Conservation (phyloP, 2,797 vertebrate genomes). For the Anolis apletophallus region DNA sequence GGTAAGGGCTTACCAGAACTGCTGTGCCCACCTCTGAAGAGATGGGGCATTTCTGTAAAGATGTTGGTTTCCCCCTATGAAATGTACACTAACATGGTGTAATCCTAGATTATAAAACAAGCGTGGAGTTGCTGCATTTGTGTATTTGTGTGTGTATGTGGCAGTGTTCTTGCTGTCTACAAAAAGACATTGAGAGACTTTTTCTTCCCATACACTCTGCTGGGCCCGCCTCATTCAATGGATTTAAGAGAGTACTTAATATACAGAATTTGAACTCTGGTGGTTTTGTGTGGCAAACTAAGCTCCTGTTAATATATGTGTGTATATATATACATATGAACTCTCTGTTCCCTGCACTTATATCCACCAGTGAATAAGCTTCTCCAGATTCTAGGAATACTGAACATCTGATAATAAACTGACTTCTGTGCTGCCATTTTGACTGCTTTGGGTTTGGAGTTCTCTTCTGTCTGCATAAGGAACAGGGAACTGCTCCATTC, state of each 20-base stretch:
- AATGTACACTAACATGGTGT: slow-evolving; percentile 51
- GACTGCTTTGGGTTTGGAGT: slow-evolving; percentile 65
- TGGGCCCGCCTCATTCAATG: slow-evolving; percentile 67
- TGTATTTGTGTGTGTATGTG: slow-evolving; percentile 61
- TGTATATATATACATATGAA: slow-evolving; percentile 45
- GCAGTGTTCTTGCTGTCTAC: slow-evolving; percentile 71
- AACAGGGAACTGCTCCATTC: slow-evolving; percentile 55
- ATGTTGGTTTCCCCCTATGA: slow-evolving; percentile 67
- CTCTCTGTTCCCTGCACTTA: slow-evolving; percentile 74
- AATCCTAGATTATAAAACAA: slow-evolving; percentile 62
- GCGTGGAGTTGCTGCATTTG: slow-evolving; percentile 71
- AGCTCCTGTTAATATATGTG: slow-evolving; percentile 55
- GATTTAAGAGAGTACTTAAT: slow-evolving; percentile 61
- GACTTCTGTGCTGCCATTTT: slow-evolving; percentile 69
- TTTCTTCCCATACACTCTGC: slow-evolving; percentile 66
- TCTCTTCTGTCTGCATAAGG: slow-evolving; percentile 49
- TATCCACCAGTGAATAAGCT: slow-evolving; percentile 75
- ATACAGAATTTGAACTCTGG: slow-evolving; percentile 14
- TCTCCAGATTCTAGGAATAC: slow-evolving; percentile 73
- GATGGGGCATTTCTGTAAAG: slow-evolving; percentile 73
- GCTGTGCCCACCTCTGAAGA: slow-evolving; percentile 68
- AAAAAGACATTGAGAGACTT: slow-evolving; percentile 69
- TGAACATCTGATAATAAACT: slow-evolving; percentile 69
- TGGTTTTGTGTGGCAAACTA: slow-evolving; percentile 61
- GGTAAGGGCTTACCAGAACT: slow-evolving; percentile 75